These are phyloP conservation scores for Plectropomus leopardus DNA, from an alignment of 2,113 vertebrate genomes.

Conservation along the genomic window DNA sequence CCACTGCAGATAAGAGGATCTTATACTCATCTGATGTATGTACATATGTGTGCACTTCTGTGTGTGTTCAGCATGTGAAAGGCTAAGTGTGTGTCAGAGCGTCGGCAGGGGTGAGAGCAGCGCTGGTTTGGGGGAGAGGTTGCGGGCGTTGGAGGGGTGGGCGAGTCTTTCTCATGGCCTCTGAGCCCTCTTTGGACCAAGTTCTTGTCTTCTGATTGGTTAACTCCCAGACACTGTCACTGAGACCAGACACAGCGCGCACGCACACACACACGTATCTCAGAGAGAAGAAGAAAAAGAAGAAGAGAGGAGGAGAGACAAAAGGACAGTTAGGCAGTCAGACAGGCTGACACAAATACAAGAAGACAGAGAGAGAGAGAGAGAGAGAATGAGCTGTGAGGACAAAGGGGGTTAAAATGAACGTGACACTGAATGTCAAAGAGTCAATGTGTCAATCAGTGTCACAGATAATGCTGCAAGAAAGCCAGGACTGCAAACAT, in stretches of 20 bases:
- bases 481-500: constrained; percentile 7
- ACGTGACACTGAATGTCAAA: constrained; percentile 48
- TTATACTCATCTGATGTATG: not conserved
- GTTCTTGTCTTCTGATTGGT: constrained; percentile 76
- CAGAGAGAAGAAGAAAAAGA: not conserved
- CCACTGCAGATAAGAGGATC: constrained; percentile 4
- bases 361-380: constrained; percentile 18
- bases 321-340: constrained; percentile 10
- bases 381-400: constrained; percentile 21
- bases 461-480: constrained; percentile 32
- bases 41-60: constrained; percentile 5
- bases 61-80: constrained; percentile 64
- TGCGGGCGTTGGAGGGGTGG: constrained; percentile 65
- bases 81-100: constrained; percentile 52
- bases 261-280: constrained; percentile 20
- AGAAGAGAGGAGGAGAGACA: constrained; percentile 1
- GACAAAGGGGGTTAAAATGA: constrained; percentile 53
- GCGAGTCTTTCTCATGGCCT: constrained; percentile 84
- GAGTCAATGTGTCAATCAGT: constrained; percentile 64
- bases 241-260: constrained; percentile 61
- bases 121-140: constrained; percentile 66
- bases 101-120: constrained; percentile 75
- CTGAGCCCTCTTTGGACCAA: constrained; percentile 73
- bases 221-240: constrained; percentile 74
- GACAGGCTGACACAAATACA: constrained; percentile 22